Conservation (phyloP, 2,113 vertebrate genomes). For the Alosa alosa region DNA sequence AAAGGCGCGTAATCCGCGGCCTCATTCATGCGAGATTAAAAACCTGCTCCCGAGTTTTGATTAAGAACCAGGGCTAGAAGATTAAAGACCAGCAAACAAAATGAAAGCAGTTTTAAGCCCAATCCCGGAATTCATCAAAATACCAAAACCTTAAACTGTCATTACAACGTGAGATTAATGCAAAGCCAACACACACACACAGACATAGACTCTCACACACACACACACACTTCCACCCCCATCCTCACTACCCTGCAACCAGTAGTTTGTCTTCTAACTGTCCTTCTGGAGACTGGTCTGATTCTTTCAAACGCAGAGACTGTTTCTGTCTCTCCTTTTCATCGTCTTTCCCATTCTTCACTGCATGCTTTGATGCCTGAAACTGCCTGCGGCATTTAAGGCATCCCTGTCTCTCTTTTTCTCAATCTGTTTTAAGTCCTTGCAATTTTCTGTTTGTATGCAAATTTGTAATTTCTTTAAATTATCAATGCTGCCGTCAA, state of each 20-base stretch:
- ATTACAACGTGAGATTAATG: constrained; percentile 82
- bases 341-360: neutral
- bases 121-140: constrained; percentile 89
- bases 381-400: neutral
- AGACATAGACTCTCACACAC: constrained; percentile 38
- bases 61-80: constrained; percentile 87
- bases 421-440: neutral
- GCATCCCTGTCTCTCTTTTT: neutral
- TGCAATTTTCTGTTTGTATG: neutral
- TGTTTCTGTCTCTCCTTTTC: neutral
- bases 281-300: constrained; percentile 34
- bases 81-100: constrained; percentile 85
- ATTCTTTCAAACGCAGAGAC: neutral
- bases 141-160: constrained; percentile 77
- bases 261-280: constrained; percentile 52
- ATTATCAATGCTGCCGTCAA: neutral
- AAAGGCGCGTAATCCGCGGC: constrained; percentile 75
- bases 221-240: neutral
- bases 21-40: constrained; percentile 82
- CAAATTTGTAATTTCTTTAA: neutral
- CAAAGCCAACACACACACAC: constrained; percentile 66
- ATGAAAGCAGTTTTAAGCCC: constrained; percentile 87
- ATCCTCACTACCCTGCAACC: constrained; percentile 27
- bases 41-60: constrained; percentile 83
- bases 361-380: neutral